Evolutionary conservation across 2,888 invertebrate species (phyloP).

Genomic region (Celastrina argiolus): DNA sequence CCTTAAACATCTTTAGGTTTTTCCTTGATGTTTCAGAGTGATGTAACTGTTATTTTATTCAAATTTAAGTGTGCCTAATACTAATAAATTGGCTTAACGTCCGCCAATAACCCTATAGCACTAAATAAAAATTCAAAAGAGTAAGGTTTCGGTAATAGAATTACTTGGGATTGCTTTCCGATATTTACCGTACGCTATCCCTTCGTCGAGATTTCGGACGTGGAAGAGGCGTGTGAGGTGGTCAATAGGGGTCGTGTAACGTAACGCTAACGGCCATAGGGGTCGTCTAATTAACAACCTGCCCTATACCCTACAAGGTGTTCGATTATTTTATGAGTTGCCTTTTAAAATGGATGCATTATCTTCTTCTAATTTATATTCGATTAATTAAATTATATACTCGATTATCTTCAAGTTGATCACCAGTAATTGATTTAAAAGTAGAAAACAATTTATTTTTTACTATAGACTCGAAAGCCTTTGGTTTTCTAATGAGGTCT

Average conservation of each 20-base stretch:
- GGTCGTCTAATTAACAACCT: slow-evolving; percentile 68
- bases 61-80: slow-evolving; percentile 24
- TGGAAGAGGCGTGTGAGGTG: slow-evolving; percentile 67
- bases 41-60: slow-evolving; percentile 26
- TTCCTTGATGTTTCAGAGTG: not conserved
- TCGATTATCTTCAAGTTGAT: not conserved
- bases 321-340: slow-evolving; percentile 40
- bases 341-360: slow-evolving; percentile 26
- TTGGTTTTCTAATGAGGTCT: too few species aligned
- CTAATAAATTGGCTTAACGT: slow-evolving; percentile 2
- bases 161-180: slow-evolving; percentile 72
- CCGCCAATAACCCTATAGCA: not conserved
- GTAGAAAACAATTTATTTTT: too few species aligned
- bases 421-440: not conserved
- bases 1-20: not conserved
- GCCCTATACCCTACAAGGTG: slow-evolving; percentile 43
- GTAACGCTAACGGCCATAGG: slow-evolving; percentile 54
- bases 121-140: slow-evolving; percentile 19
- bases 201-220: slow-evolving; percentile 68
- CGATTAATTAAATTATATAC: not conserved
- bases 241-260: slow-evolving; percentile 46
- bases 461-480: too few species aligned
- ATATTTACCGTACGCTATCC: slow-evolving; percentile 75
- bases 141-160: slow-evolving; percentile 67
- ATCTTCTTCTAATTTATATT: not conserved